These are phyloP conservation scores for Sisor rabdophorus DNA, from an alignment of 2,113 vertebrate genomes.

Conservation along the genomic window DNA sequence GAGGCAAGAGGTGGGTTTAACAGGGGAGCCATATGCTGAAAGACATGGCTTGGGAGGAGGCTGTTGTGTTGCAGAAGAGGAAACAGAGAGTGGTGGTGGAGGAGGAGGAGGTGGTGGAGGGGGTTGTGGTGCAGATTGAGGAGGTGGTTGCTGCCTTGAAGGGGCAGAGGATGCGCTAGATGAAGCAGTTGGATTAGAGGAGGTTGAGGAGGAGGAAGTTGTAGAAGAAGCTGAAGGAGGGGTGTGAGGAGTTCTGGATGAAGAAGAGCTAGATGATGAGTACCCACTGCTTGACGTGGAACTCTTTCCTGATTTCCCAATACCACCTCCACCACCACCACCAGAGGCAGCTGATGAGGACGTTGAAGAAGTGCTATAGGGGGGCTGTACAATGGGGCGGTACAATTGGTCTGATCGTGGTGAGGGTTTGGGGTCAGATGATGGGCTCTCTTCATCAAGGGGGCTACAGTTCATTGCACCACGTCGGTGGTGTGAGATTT, in stretches of 20 bases:
- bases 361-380: constrained; percentile 64
- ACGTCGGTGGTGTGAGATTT: constrained; percentile 68
- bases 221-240: constrained; percentile 63
- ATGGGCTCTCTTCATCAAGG: constrained; percentile 74
- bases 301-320: constrained; percentile 58
- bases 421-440: constrained; percentile 64
- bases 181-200: constrained; percentile 67
- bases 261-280: constrained; percentile 64
- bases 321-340: constrained; percentile 39
- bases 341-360: constrained; percentile 50
- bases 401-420: constrained; percentile 69
- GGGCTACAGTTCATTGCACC: constrained; percentile 78
- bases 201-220: constrained; percentile 57
- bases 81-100: constrained; percentile 55
- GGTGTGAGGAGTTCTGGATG: constrained; percentile 62
- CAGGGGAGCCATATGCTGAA: constrained; percentile 63
- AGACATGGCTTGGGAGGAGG: constrained; percentile 59
- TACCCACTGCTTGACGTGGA: constrained; percentile 66
- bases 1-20: constrained; percentile 74
- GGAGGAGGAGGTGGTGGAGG: constrained; percentile 56
- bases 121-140: constrained; percentile 53
- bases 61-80: constrained; percentile 59
- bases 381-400: constrained; percentile 78
- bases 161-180: constrained; percentile 59
- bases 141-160: constrained; percentile 62